These are phyloP conservation scores for Cliona cf. orientalis DNA, from an alignment of 37 sponge, comb jelly and placozoan genomes.

Conservation along the genomic window DNA sequence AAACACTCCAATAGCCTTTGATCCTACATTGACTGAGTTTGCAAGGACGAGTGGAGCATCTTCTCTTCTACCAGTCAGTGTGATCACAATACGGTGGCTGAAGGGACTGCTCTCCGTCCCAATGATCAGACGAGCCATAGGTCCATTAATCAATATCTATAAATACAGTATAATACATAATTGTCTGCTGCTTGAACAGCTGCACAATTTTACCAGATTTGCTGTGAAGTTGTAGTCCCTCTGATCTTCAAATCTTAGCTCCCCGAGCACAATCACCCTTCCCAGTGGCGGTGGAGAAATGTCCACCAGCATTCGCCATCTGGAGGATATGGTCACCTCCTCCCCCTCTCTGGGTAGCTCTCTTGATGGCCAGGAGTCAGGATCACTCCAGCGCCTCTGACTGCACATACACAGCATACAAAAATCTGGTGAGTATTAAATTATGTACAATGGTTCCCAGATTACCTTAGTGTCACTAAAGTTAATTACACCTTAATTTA, in stretches of 20 bases:
- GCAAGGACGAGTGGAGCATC: slow-evolving; percentile 37
- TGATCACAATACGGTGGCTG: slow-evolving; percentile 58
- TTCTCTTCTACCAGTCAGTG: slow-evolving; percentile 63
- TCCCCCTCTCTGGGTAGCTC: slow-evolving; percentile 56
- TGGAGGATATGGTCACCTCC: slow-evolving; percentile 66
- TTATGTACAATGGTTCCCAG: neutral
- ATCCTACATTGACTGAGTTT: slow-evolving; percentile 67
- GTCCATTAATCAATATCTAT: slow-evolving; percentile 76
- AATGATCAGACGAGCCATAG: slow-evolving; percentile 54
- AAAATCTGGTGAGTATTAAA: neutral
- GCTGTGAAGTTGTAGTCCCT: slow-evolving; percentile 84
- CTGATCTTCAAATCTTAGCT: slow-evolving; percentile 74
- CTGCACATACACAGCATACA: no score
- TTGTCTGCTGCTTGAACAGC: neutral
- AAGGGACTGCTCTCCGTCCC: slow-evolving; percentile 59
- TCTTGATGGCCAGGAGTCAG: slow-evolving; percentile 57
- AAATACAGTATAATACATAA: neutral
- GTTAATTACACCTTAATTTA: no score
- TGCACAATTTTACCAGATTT: slow-evolving; percentile 43
- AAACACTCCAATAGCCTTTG: slow-evolving; percentile 87
- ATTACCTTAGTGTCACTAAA: no score
- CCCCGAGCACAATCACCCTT: slow-evolving; percentile 59
- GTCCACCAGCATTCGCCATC: slow-evolving; percentile 84
- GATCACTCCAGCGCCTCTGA: slow-evolving; percentile 77
- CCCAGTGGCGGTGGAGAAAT: slow-evolving; percentile 63